Conservation (phyloP, 2,113 vertebrate genomes). For the Corythoichthys intestinalis region DNA sequence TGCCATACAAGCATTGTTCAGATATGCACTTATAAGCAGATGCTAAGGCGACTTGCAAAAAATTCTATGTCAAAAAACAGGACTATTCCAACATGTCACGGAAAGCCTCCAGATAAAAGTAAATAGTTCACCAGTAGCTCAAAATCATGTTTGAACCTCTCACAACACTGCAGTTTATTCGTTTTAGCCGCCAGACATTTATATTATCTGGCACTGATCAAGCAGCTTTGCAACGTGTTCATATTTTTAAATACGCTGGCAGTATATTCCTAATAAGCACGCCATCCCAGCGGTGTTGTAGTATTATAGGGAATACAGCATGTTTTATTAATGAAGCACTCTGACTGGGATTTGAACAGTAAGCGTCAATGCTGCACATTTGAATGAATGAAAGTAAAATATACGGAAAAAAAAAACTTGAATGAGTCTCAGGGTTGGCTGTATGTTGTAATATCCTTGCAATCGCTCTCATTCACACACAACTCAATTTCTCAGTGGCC, state of each 20-base stretch:
- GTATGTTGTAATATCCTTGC: conserved; percentile 23
- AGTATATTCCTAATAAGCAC: conserved; percentile 38
- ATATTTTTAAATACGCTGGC: conserved; percentile 13
- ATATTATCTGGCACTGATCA: conserved; percentile 31
- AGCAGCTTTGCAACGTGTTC: conserved; percentile 10
- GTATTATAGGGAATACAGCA: conserved; percentile 27
- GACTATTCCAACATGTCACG: neutral
- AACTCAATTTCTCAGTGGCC: conserved; percentile 58
- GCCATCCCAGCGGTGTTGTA: conserved; percentile 25
- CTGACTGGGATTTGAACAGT: conserved; percentile 34
- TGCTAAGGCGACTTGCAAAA: neutral
- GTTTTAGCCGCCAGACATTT: conserved; percentile 16
- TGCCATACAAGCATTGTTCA: conserved; percentile 4
- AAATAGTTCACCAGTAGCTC: conserved; percentile 27
- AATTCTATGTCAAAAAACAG: neutral
- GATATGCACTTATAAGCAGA: conserved; percentile 5
- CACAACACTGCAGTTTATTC: conserved; percentile 15
- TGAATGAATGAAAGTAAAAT: conserved; percentile 15
- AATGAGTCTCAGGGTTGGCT: conserved; percentile 26
- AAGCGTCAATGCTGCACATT: conserved; percentile 19
- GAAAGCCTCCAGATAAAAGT: conserved; percentile 20
- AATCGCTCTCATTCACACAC: conserved; percentile 19
- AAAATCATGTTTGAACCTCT: conserved; percentile 24
- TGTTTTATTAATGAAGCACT: conserved; percentile 52
- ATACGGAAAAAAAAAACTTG: conserved; percentile 15